These are phyloP conservation scores for Vireo altiloquus DNA, from an alignment of 2,113 vertebrate species.

Conservation along the genomic window DNA sequence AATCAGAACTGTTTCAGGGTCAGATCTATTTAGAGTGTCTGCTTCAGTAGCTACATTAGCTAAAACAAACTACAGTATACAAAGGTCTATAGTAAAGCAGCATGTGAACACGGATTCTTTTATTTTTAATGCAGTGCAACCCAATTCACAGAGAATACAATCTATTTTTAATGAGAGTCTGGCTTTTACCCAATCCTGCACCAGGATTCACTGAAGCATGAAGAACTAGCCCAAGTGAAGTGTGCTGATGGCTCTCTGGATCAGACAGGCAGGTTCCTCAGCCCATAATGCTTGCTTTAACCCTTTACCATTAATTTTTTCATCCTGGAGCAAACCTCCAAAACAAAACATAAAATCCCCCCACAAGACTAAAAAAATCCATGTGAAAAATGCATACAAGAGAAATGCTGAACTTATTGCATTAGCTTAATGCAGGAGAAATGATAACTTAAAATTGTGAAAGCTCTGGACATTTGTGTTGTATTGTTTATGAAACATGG, in stretches of 20 bases:
- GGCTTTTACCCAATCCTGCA: constrained; percentile 37
- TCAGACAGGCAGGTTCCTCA: not conserved
- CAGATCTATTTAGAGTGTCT: constrained; percentile 1
- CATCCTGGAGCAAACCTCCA: not conserved
- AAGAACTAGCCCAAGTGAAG: not conserved
- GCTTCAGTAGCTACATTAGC: constrained; percentile 41
- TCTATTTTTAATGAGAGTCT: constrained; percentile 54
- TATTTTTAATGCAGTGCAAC: constrained; percentile 26
- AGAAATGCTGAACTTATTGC: not conserved
- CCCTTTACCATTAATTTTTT: not conserved
- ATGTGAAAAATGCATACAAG: not conserved
- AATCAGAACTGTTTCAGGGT: constrained; percentile 18
- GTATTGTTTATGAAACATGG: not conserved
- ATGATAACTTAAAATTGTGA: not conserved
- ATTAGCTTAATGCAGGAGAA: not conserved
- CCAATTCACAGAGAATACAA: not conserved
- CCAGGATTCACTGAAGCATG: constrained; percentile 1
- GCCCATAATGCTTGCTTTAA: not conserved
- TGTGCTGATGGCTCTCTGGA: not conserved
- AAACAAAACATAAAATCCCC: not conserved
- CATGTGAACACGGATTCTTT: not conserved
- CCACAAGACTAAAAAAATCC: not conserved
- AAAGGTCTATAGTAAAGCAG: not conserved
- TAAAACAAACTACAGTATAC: not conserved
- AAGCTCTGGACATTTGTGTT: not conserved